These are phyloP conservation scores for Unio pictorum DNA, from an alignment of 2,888 invertebrate genomes.

Conservation along the genomic window DNA sequence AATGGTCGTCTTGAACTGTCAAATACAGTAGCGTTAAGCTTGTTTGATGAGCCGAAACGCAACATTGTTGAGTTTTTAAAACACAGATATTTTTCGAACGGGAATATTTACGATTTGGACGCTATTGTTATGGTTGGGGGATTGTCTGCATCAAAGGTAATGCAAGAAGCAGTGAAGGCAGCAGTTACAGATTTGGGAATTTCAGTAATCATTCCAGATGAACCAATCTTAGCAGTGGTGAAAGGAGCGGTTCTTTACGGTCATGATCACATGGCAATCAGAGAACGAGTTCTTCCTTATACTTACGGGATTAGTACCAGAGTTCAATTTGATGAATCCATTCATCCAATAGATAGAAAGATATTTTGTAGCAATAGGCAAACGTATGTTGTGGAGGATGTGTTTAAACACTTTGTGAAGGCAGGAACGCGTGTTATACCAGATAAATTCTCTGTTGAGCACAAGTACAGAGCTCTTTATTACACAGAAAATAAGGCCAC, in stretches of 20 bases:
- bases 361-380: no score
- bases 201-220: constrained; percentile 1
- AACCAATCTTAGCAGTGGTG: constrained; percentile 4
- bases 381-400: constrained; percentile 6
- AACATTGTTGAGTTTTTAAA: neutral
- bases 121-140: constrained; percentile 6
- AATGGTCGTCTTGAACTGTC: no score
- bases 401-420: constrained; percentile 5
- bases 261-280: constrained; percentile 1
- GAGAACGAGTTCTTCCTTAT: constrained; percentile 2
- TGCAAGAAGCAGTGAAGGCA: neutral
- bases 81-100: neutral
- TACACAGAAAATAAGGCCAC: neutral
- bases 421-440: constrained; percentile 1
- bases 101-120: neutral
- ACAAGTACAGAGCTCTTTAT: constrained; percentile 1
- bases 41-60: neutral
- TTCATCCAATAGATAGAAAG: constrained; percentile 3
- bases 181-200: neutral
- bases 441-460: neutral
- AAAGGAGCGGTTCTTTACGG: constrained; percentile 7
- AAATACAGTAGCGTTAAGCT: no score
- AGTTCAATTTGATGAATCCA: constrained; percentile 1
- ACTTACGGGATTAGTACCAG: constrained; percentile 3
- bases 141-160: constrained; percentile 6